Conservation (phyloP, 2,888 invertebrate species). For the Helleia helle region DNA sequence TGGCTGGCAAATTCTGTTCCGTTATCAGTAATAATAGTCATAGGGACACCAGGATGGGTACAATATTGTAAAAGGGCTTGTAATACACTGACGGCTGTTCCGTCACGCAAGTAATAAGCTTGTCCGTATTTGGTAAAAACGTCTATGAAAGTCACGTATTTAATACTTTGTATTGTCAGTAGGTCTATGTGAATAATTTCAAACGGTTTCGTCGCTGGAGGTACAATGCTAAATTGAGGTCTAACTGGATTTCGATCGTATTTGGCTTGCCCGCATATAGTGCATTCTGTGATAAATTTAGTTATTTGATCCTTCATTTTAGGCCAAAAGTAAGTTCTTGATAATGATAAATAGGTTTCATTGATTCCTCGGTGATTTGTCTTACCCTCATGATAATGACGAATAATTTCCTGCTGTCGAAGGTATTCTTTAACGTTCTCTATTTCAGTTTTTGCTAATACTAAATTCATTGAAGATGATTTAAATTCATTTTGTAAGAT, state of each 20-base stretch:
- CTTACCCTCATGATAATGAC: conserved; percentile 25
- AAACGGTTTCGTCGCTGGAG: conserved; percentile 16
- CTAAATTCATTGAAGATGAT: conserved; percentile 21
- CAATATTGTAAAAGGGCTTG: conserved; percentile 11
- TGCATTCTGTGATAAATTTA: conserved; percentile 24
- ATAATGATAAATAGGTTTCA: conserved; percentile 21
- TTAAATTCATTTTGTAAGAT: conserved; percentile 21
- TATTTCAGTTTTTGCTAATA: conserved; percentile 19
- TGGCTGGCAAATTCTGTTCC: conserved; percentile 16
- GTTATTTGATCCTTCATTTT: conserved; percentile 24
- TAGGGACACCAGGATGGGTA: conserved; percentile 15
- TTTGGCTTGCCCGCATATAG: neutral
- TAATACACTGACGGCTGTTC: conserved; percentile 4
- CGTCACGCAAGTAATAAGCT: conserved; percentile 14
- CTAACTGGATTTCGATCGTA: conserved; percentile 1
- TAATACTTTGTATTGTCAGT: conserved; percentile 13
- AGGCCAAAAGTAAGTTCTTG: conserved; percentile 23
- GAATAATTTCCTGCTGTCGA: conserved; percentile 25
- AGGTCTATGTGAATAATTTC: conserved; percentile 17
- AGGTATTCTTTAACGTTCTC: conserved; percentile 24
- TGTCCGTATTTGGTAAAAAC: conserved; percentile 15
- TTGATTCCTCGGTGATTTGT: conserved; percentile 25
- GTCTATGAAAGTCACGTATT: conserved; percentile 14
- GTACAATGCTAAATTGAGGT: conserved; percentile 13
- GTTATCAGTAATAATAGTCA: conserved; percentile 13